A percentile compares a stretch with the other conserved stretches of the same genome.
These are phyloP conservation scores for Triops cancriformis DNA, from an alignment of 1,140 invertebrate species.

Conservation along the genomic window DNA sequence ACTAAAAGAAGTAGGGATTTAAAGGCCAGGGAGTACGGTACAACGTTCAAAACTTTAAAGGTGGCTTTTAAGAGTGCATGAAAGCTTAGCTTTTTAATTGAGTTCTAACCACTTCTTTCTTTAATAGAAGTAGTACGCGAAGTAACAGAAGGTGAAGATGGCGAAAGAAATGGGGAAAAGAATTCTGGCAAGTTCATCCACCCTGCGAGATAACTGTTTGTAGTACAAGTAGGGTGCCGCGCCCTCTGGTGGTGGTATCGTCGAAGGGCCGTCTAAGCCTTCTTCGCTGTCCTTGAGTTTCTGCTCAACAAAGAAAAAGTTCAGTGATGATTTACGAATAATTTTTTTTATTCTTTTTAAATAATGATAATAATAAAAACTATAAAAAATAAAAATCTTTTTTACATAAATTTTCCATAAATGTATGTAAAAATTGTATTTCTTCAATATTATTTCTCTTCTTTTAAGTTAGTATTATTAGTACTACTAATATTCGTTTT, in stretches of 20 bases:
- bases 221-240: background rate
- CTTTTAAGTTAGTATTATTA: no score
- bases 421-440: no score
- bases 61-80: no score
- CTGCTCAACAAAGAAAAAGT: background rate
- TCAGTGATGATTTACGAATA: background rate
- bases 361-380: no score
- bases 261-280: background rate
- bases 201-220: background rate
- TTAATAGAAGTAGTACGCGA: background rate
- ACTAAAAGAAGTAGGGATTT: background rate
- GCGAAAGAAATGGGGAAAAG: background rate
- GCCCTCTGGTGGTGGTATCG: background rate
- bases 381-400: no score
- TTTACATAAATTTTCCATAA: no score
- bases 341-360: background rate
- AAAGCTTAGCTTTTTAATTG: no score
- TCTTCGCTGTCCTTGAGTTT: conserved; percentile 5
- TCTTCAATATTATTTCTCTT: no score
- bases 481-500: no score
- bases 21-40: background rate
- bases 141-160: background rate
- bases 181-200: background rate
- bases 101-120: background rate
- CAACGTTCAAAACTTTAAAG: background rate